A percentile compares a stretch with the other conserved stretches of the same genome.
Evolutionary conservation across 1,140 invertebrate species (phyloP).

Genomic region (Ceratosolen fusciceps): DNA sequence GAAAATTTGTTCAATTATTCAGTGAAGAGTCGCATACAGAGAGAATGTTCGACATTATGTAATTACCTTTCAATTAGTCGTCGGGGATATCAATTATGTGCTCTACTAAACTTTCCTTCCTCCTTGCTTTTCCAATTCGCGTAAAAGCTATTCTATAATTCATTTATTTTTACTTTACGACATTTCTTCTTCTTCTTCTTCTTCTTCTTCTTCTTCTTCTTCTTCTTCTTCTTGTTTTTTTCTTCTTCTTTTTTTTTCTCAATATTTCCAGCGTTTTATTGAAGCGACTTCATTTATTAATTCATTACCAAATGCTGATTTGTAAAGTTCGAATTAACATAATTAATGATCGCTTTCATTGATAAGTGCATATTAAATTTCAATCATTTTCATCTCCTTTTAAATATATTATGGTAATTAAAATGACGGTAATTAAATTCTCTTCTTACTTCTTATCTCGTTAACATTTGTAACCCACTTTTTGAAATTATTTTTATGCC

Average conservation of each 20-base stretch:
- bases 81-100: slow-evolving; percentile 42
- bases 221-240: slow-evolving; percentile 25
- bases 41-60: neutral
- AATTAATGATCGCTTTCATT: neutral
- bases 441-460: neutral
- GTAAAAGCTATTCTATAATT: slow-evolving; percentile 4
- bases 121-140: slow-evolving; percentile 20
- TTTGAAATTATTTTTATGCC: too few species aligned
- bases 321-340: neutral
- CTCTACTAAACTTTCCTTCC: slow-evolving; percentile 10
- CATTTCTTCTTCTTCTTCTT: slow-evolving; percentile 19
- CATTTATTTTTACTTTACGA: neutral
- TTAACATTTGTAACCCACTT: neutral
- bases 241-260: neutral
- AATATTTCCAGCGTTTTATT: neutral
- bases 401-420: neutral
- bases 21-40: slow-evolving; percentile 25
- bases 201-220: slow-evolving; percentile 24
- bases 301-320: slow-evolving; percentile 12
- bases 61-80: slow-evolving; percentile 48
- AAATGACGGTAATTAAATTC: neutral
- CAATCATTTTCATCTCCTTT: neutral
- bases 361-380: neutral
- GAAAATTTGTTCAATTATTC: slow-evolving; percentile 46
- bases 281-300: neutral